Evolutionary conservation across 2,113 vertebrate species (phyloP).

Genomic region (Chaetodon trifascialis): DNA sequence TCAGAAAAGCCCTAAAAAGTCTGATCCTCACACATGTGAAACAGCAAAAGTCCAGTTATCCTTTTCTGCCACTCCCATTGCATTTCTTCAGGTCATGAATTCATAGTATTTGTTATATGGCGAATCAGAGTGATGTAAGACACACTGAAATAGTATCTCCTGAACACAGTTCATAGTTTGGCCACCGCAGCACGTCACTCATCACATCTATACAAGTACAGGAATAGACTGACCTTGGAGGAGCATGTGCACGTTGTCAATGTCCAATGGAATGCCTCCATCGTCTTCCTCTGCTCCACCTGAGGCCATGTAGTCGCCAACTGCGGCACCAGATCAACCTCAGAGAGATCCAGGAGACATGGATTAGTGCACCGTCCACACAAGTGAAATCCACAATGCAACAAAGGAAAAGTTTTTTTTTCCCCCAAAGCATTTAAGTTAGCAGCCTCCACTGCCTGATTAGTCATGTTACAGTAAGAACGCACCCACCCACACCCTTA

Average conservation of each 20-base stretch:
- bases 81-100: neutral
- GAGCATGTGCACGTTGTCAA: constrained; percentile 79
- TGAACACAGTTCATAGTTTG: neutral
- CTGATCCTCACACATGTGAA: too few species aligned
- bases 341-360: neutral
- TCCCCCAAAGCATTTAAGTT: neutral
- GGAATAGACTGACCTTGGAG: constrained; percentile 81
- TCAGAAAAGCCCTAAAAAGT: neutral
- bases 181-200: constrained; percentile 19
- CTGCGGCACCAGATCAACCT: neutral
- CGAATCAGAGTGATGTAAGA: too few species aligned
- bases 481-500: constrained; percentile 51
- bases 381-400: neutral
- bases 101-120: accelerated
- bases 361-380: neutral
- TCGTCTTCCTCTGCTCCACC: constrained; percentile 56
- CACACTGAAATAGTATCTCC: neutral
- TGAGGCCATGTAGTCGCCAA: constrained; percentile 73
- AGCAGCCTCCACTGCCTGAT: constrained; percentile 16
- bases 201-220: constrained; percentile 21
- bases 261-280: constrained; percentile 72
- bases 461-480: constrained; percentile 45
- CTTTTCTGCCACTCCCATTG: neutral
- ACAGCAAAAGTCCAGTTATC: too few species aligned
- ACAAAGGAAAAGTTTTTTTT: neutral